These are phyloP conservation scores for Hemibagrus guttatus DNA, from an alignment of 2,797 vertebrate species.

Conservation along the genomic window DNA sequence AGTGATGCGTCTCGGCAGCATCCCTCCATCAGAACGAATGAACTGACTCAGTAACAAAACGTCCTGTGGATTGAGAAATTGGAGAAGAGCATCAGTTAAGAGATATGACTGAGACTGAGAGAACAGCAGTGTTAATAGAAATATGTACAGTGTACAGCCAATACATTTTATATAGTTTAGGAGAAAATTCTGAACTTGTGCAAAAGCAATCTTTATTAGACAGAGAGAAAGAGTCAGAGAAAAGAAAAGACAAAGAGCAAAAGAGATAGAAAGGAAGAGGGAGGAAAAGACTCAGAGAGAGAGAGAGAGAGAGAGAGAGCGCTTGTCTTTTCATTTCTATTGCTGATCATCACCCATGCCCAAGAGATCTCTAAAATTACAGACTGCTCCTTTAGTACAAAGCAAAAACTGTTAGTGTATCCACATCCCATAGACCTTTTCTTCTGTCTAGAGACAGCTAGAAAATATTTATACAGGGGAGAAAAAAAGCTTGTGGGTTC, in stretches of 20 bases:
- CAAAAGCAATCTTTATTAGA: no score
- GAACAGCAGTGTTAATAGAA: neutral
- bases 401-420: neutral
- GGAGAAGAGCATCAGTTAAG: neutral
- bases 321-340: neutral
- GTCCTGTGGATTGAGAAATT: conserved; percentile 74
- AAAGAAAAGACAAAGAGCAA: no score
- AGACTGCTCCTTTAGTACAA: neutral
- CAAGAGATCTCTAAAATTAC: neutral
- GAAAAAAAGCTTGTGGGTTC: neutral
- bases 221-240: no score
- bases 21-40: conserved; percentile 88
- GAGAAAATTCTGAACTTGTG: neutral
- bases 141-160: neutral
- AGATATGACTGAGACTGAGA: neutral
- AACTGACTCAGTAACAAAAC: conserved; percentile 94
- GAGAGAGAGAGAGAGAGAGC: no score
- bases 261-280: no score
- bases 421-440: neutral
- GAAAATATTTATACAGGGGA: no score
- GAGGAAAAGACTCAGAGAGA: no score
- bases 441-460: neutral
- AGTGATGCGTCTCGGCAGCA: conserved; percentile 86
- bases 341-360: neutral
- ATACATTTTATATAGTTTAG: neutral